A percentile compares a stretch with the other conserved stretches of the same genome.
Evolutionary conservation across 2,888 invertebrate species (phyloP).

Genomic region (Lithophane ornitopus): DNA sequence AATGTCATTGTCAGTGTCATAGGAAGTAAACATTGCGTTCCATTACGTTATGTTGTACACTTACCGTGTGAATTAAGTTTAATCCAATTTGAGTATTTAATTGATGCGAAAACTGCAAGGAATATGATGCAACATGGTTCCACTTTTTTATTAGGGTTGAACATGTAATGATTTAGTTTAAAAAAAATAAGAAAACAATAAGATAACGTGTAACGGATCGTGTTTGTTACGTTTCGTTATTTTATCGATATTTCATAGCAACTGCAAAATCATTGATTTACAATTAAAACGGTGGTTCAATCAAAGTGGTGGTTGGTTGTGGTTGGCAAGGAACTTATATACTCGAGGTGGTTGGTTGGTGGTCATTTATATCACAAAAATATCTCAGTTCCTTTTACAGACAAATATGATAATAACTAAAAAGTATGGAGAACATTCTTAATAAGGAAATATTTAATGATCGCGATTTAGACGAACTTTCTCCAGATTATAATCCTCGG

Average conservation of each 20-base stretch:
- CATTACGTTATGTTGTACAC: background rate
- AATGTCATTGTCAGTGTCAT: slow-evolving; percentile 6
- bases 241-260: slow-evolving; percentile 63
- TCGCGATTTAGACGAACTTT: slow-evolving; percentile 73
- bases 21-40: background rate
- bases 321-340: too few species aligned
- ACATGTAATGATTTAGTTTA: background rate
- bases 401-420: slow-evolving; percentile 50
- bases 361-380: background rate
- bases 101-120: background rate
- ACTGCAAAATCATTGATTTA: slow-evolving; percentile 49
- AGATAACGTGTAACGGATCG: slow-evolving; percentile 4
- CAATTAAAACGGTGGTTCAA: too few species aligned
- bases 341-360: background rate
- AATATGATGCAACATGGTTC: background rate
- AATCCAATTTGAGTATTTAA: background rate
- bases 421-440: slow-evolving; percentile 79
- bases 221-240: slow-evolving; percentile 53
- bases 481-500: slow-evolving; percentile 78
- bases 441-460: slow-evolving; percentile 79
- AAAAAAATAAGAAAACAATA: too few species aligned
- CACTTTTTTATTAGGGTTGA: background rate
- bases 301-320: too few species aligned
- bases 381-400: background rate
- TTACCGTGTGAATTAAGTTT: background rate